Percentiles rank a stretch among this genome's conserved stretches.
phyloP scores from a whole-genome alignment of 2,888 invertebrate genomes.

The Timema podura region DNA sequence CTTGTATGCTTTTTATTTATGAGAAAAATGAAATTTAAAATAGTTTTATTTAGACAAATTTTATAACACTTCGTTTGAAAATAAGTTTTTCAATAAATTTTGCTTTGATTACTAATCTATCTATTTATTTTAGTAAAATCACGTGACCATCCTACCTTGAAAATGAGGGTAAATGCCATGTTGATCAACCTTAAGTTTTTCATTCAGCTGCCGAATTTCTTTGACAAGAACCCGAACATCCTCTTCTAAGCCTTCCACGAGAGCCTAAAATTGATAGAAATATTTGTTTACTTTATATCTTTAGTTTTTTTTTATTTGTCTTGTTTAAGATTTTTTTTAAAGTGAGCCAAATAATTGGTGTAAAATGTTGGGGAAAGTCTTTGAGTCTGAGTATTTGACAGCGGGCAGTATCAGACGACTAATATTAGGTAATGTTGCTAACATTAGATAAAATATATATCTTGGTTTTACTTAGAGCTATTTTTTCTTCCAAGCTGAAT shows the following conservation, averaged over 20 bases:
- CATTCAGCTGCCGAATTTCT: slow-evolving; percentile 38
- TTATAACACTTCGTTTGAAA: not conserved
- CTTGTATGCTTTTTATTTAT: no score
- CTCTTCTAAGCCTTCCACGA: slow-evolving; percentile 39
- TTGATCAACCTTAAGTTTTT: slow-evolving; percentile 37
- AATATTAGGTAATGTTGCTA: no score
- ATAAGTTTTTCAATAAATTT: not conserved
- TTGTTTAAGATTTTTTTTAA: not conserved
- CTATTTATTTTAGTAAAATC: not conserved
- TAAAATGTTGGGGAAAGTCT: not conserved
- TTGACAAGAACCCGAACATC: slow-evolving; percentile 39
- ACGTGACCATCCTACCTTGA: slow-evolving; percentile 29
- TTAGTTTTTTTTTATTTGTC: no score
- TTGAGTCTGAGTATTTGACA: no score
- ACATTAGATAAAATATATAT: no score
- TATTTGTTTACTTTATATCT: not conserved
- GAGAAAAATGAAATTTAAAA: not conserved
- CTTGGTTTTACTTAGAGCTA: no score
- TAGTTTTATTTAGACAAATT: not conserved
- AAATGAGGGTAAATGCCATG: slow-evolving; percentile 41
- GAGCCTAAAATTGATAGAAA: slow-evolving; percentile 35
- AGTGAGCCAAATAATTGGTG: not conserved
- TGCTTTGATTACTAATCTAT: not conserved
- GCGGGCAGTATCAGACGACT: no score
- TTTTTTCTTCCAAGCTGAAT: no score